Base-by-base conservation (phyloP, 37 sponge, comb jelly and placozoan genomes). In the Halichondria panicea region DNA sequence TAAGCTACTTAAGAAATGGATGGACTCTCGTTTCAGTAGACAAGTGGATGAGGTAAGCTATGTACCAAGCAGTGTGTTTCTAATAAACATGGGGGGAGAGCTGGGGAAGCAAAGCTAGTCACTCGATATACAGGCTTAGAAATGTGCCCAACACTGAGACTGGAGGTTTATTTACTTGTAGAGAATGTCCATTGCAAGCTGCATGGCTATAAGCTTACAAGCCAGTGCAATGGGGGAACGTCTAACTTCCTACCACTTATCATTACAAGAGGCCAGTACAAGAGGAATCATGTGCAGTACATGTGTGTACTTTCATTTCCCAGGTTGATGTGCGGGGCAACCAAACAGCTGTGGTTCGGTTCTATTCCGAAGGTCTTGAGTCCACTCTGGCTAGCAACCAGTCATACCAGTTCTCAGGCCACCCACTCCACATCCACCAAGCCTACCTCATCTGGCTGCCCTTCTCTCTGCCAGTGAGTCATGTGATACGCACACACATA, bases 401-500 rank as follows among this genome's bases (percentile, higher is more conserved):
- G 18, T 8, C 67, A 2, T 52, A 71, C 43, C 24, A 44, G 37
- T 82, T 74, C 32, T 61, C 66, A 25, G 82, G 75, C 21, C 43
- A 38, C 35, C 27, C 57, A 32, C 41, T 82, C 39, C 64, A 50
- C 13, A 56, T 91, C 39, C 31, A 58, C 33, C 69, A 40, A 48
- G 87, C 91, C 38, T 81, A 81, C 67, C 60, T 85, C 11, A 44
- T 85, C 31, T 91, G 91, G 87, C 39, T 72, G 3, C 83, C 89
- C 3, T 89, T 89, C 72, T 71, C 73, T 0, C 67, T 77, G 28
- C 68, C 73, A 7, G 70, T 31, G 44, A n/a, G 43, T 61, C 24
- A 13, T 32, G 8, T 19, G 39, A 28, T 4, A 43, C 34, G 66
- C 31, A 42, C 31, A 30, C 11, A 11, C 4, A 37, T 8, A 8